These are phyloP conservation scores for Uropetala carovei DNA, from an alignment of 2,888 invertebrate species.

Conservation along the genomic window DNA sequence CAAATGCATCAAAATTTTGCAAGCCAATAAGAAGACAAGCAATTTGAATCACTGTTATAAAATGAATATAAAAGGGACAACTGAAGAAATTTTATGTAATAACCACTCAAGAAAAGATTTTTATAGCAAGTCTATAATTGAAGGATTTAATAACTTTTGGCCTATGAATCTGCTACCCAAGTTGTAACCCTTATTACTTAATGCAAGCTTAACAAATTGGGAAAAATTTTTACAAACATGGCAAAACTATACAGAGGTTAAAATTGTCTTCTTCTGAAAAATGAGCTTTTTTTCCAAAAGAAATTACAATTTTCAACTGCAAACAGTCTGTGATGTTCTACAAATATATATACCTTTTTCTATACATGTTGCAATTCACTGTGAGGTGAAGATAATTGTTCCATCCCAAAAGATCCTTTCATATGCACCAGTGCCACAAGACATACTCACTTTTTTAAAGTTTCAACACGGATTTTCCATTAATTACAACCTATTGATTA, in stretches of 20 bases:
- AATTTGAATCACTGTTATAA: constrained; percentile 17
- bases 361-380: constrained; percentile 31
- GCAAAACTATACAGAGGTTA: constrained; percentile 51
- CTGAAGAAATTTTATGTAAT: constrained; percentile 29
- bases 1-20: constrained; percentile 20
- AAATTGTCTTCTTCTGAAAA: constrained; percentile 46
- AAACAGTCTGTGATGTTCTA: constrained; percentile 62
- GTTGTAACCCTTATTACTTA: constrained; percentile 55
- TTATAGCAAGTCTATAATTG: constrained; percentile 42
- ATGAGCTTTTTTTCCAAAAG: constrained; percentile 57
- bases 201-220: constrained; percentile 59
- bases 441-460: constrained; percentile 24
- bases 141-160: constrained; percentile 32
- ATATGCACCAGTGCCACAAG: constrained; percentile 34
- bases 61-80: constrained; percentile 44
- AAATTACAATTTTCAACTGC: constrained; percentile 41
- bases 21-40: constrained; percentile 35
- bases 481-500: constrained; percentile 30
- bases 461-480: constrained; percentile 36
- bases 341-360: constrained; percentile 61
- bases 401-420: neutral
- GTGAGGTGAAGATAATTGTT: neutral
- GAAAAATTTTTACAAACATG: constrained; percentile 48
- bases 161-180: constrained; percentile 37
- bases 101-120: constrained; percentile 40